Percentiles rank a stretch among this genome's conserved stretches.
Evolutionary conservation across 2,888 invertebrate genomes (phyloP).

Genomic region (Cyaniris semiargus): DNA sequence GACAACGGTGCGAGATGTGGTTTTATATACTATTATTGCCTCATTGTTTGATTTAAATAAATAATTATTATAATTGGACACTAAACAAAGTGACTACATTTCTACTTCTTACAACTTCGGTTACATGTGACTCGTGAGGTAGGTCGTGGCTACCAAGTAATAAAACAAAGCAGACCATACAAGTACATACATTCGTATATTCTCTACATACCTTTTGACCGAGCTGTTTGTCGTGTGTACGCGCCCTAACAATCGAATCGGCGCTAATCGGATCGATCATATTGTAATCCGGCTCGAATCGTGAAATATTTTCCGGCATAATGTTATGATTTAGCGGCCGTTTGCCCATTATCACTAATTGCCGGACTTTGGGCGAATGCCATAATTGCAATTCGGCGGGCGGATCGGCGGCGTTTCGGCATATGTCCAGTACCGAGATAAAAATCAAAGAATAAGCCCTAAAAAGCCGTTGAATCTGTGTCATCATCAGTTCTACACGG

Average conservation of each 20-base stretch:
- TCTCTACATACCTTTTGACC: neutral
- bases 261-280: constrained; percentile 10
- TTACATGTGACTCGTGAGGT: too few species aligned
- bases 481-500: neutral
- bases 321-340: constrained; percentile 30
- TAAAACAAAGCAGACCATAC: neutral
- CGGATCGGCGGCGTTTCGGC: constrained; percentile 27
- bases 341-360: constrained; percentile 31
- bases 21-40: too few species aligned
- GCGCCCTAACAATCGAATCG: neutral
- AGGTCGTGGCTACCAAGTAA: neutral
- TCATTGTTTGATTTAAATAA: too few species aligned
- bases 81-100: too few species aligned
- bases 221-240: neutral
- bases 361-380: constrained; percentile 30
- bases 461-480: neutral
- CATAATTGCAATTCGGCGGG: constrained; percentile 29
- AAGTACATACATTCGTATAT: neutral
- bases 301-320: constrained; percentile 30
- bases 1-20: too few species aligned
- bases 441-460: constrained; percentile 17
- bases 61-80: too few species aligned
- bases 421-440: constrained; percentile 27
- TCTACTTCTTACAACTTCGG: too few species aligned
- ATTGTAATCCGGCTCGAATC: constrained; percentile 26